Percentiles rank a stretch among this genome's conserved stretches.
Conservation (phyloP, 2,797 vertebrate species). For the Anableps anableps region DNA sequence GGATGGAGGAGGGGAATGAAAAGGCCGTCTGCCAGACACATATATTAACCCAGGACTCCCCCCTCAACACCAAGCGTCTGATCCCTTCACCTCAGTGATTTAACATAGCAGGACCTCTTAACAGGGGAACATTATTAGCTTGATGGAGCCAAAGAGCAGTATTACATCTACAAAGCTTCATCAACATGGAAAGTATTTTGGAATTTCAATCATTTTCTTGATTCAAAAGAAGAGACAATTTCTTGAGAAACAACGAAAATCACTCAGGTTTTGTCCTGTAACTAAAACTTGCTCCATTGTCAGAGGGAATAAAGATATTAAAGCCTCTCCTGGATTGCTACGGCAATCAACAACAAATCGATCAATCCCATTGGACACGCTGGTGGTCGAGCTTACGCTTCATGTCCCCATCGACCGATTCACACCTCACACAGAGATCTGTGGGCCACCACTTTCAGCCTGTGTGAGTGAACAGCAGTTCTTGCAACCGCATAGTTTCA, state of each 20-base stretch:
- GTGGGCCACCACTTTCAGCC: not conserved
- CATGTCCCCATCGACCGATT: slow-evolving; percentile 52
- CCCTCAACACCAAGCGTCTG: slow-evolving; percentile 51
- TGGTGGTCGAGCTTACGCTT: slow-evolving; percentile 46
- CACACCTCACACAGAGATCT: slow-evolving; percentile 21
- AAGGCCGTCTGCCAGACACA: slow-evolving; percentile 61
- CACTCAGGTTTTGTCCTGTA: not conserved
- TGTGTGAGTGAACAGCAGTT: slow-evolving; percentile 9
- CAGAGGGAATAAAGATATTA: slow-evolving; percentile 51
- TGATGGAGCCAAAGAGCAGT: slow-evolving; percentile 68
- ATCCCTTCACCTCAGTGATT: slow-evolving; percentile 75
- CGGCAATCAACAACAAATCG: slow-evolving; percentile 64
- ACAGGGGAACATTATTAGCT: slow-evolving; percentile 65
- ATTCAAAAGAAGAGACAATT: not conserved
- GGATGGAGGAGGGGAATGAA: slow-evolving; percentile 49
- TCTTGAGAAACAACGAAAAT: too few species aligned
- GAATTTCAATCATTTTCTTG: not conserved
- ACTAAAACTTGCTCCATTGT: slow-evolving; percentile 19
- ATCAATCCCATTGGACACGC: slow-evolving; percentile 67
- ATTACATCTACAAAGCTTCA: slow-evolving; percentile 29
- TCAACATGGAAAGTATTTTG: not conserved
- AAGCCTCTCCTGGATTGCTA: slow-evolving; percentile 51
- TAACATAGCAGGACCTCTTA: slow-evolving; percentile 69
- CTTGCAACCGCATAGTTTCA: not conserved
- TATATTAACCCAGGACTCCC: slow-evolving; percentile 59